These are phyloP conservation scores for Bombus ignitus DNA, from an alignment of 1,140 invertebrate species.

Conservation along the genomic window DNA sequence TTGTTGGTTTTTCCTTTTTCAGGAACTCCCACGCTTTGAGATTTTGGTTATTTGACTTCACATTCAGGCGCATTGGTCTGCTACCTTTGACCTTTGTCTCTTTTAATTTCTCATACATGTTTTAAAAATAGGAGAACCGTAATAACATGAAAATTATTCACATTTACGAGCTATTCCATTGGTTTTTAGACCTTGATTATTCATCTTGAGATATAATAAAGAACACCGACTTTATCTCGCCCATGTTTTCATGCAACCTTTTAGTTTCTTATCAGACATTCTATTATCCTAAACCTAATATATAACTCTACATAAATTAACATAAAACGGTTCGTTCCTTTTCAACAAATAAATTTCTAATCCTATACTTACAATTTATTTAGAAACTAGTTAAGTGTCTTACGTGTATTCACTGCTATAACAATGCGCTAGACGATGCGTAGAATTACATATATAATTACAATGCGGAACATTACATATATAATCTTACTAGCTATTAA, in stretches of 20 bases:
- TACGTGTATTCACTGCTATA: neutral
- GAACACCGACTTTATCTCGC: too few species aligned
- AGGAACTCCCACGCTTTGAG: neutral
- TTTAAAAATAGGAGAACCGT: too few species aligned
- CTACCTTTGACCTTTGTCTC: neutral
- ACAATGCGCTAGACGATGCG: neutral
- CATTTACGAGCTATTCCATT: neutral
- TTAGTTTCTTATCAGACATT: neutral
- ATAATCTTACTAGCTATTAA: neutral
- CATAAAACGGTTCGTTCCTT: neutral
- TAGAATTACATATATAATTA: too few species aligned
- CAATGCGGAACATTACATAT: neutral
- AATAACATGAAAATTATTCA: neutral
- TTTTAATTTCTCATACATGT: neutral
- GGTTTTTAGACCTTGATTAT: neutral
- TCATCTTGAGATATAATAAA: neutral
- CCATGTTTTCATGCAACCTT: neutral
- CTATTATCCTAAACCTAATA: neutral
- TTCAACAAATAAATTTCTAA: neutral
- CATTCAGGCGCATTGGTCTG: too few species aligned
- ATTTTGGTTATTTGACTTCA: neutral
- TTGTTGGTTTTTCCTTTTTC: neutral
- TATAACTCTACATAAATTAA: neutral
- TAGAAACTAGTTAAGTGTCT: neutral
- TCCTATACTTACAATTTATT: neutral